Percentiles rank a stretch among this genome's conserved stretches.
phyloP scores from a whole-genome alignment of 1,140 invertebrate genomes.

The Dendroctonus valens region DNA sequence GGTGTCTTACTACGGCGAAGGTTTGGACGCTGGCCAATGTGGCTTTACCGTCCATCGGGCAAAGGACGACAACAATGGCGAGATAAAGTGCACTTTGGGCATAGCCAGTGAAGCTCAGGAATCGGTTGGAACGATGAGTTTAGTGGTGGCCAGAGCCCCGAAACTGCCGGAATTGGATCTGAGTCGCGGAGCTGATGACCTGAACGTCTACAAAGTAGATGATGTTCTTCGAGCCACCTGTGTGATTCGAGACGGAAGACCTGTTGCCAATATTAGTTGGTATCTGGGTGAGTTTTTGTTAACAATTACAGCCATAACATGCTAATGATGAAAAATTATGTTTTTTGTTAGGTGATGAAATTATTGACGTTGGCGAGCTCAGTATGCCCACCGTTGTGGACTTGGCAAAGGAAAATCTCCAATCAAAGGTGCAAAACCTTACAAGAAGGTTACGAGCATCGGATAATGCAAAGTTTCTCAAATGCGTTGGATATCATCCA shows the following conservation, averaged over 20 bases:
- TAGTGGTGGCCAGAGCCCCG: slow-evolving; percentile 68
- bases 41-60: slow-evolving; percentile 64
- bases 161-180: slow-evolving; percentile 57
- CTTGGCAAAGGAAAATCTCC: slow-evolving; percentile 52
- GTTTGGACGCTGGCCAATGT: slow-evolving; percentile 63
- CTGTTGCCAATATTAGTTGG: slow-evolving; percentile 69
- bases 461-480: slow-evolving; percentile 63
- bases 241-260: slow-evolving; percentile 65
- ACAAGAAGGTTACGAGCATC: slow-evolving; percentile 59
- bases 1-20: slow-evolving; percentile 57
- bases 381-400: slow-evolving; percentile 54
- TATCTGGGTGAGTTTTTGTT: slow-evolving; percentile 57
- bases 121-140: slow-evolving; percentile 57
- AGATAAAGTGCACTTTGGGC: slow-evolving; percentile 63
- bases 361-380: slow-evolving; percentile 56
- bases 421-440: slow-evolving; percentile 63
- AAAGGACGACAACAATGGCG: slow-evolving; percentile 64
- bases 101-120: slow-evolving; percentile 55
- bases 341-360: slow-evolving; percentile 57
- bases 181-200: slow-evolving; percentile 50
- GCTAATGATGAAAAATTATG: slow-evolving; percentile 3
- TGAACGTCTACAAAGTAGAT: slow-evolving; percentile 56
- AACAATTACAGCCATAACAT: neutral
- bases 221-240: slow-evolving; percentile 64
- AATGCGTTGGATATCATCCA: slow-evolving; percentile 66